Conservation (phyloP, 2,888 invertebrate genomes). For the Anoplius nigerrimus region DNA sequence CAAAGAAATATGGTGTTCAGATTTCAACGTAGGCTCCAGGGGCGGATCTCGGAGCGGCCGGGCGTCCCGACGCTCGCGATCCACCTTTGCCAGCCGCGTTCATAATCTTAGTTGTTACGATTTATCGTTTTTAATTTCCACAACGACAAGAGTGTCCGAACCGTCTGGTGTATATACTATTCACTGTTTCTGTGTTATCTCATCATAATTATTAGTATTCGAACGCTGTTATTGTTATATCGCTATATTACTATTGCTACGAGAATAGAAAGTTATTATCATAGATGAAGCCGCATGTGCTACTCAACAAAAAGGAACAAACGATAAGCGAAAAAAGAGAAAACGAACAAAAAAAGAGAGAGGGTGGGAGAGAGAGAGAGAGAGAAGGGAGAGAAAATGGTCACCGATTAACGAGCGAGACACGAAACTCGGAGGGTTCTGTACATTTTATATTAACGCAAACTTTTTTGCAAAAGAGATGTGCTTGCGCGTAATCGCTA, state of each 20-base stretch:
- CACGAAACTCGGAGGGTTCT: too few species aligned
- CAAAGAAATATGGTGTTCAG: slow-evolving; percentile 66
- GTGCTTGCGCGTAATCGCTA: not conserved
- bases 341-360: too few species aligned
- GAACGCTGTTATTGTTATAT: slow-evolving; percentile 34
- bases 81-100: slow-evolving; percentile 17
- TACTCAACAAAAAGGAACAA: too few species aligned
- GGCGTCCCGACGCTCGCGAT: too few species aligned
- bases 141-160: slow-evolving; percentile 44
- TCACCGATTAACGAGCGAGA: not conserved
- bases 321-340: too few species aligned
- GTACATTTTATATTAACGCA: not conserved
- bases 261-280: slow-evolving; percentile 20
- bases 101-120: slow-evolving; percentile 27
- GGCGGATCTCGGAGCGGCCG: too few species aligned
- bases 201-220: slow-evolving; percentile 24
- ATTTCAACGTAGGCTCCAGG: slow-evolving; percentile 42
- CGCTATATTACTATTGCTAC: slow-evolving; percentile 17
- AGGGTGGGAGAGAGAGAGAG: too few species aligned
- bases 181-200: slow-evolving; percentile 15
- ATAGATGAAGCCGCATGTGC: not conserved
- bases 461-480: not conserved
- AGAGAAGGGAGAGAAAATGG: too few species aligned
- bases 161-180: slow-evolving; percentile 48
- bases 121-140: slow-evolving; percentile 42